These are phyloP conservation scores for Mycteria americana DNA, from an alignment of 2,797 vertebrate genomes.

Conservation along the genomic window DNA sequence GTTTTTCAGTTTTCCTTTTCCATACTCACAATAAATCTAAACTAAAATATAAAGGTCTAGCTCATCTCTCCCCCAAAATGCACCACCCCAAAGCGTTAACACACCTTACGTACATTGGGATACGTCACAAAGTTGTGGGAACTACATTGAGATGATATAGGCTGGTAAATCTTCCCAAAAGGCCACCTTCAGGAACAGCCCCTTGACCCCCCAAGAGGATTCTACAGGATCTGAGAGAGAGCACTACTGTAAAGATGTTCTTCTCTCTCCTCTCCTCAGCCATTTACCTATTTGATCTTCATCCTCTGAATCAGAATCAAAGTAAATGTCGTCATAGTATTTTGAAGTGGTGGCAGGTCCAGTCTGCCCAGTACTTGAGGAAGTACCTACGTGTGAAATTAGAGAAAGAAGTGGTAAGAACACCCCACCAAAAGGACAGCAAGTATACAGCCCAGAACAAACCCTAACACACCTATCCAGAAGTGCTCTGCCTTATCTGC, in stretches of 20 bases:
- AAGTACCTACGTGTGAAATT: constrained; percentile 61
- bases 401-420: background rate
- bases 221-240: background rate
- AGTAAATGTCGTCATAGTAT: constrained; percentile 91
- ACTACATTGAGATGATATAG: background rate
- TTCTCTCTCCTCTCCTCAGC: background rate
- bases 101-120: background rate
- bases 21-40: background rate
- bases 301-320: constrained; percentile 93
- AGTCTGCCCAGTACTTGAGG: constrained; percentile 57
- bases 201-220: background rate
- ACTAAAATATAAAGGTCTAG: background rate
- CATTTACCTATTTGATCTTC: constrained; percentile 80
- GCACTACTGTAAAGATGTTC: background rate
- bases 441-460: background rate
- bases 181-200: background rate
- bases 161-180: background rate
- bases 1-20: background rate
- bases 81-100: background rate
- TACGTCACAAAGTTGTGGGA: background rate
- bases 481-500: background rate
- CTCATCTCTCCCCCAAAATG: background rate
- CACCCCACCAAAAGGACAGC: background rate
- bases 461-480: background rate
- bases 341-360: constrained; percentile 47